Evolutionary conservation across 2,113 vertebrate genomes (phyloP), one percentile per base, ranked within the genome.

Genomic region (Sylvietta virens): DNA sequence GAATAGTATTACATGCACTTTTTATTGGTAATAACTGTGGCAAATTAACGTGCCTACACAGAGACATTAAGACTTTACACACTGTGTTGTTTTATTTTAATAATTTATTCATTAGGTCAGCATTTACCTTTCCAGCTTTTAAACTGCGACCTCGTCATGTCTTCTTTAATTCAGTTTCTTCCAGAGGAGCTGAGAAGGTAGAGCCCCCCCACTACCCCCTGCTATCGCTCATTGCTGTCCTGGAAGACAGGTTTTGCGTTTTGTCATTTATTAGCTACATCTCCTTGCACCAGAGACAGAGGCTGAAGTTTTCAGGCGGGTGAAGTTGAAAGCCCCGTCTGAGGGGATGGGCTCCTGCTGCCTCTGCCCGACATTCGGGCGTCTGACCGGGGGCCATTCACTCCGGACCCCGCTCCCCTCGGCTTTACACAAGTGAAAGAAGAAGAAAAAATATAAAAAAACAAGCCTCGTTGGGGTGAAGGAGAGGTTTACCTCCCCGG

Each of bases 11-110:
- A 92, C 87, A 74, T 40, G 96, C 88, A 51, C 73, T 90, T 97
- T 97, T 97, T 98, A 95, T 96, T 96, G 86, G 81, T 94, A 92
- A 94, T 95, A 97, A 95, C 95, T 95, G 96, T 89, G 87, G 79
- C 95, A 96, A 97, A 97, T 97, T 97, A 97, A 97, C 96, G 95
- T 95, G 87, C 93, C 95, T 94, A 74, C 66, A 61, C 65, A 89
- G 92, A 90, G 70, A 80, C 79, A 81, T 93, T 92, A 95, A 91
- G 86, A 91, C 86, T 93, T 79, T 40, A 50, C 35, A n/a, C 81
- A 87, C n/a, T 9, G 72, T 57, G 17, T 79, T 89, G 71, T 95
- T 95, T 95, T 72, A 85, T 69, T 88, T 94, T 74, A 74, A 81
- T 92, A 64, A 84, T 73, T 86, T 95, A 73, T 95, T 92, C 69